Conservation (phyloP, 2,888 invertebrate species). For the Cerastoderma edule region DNA sequence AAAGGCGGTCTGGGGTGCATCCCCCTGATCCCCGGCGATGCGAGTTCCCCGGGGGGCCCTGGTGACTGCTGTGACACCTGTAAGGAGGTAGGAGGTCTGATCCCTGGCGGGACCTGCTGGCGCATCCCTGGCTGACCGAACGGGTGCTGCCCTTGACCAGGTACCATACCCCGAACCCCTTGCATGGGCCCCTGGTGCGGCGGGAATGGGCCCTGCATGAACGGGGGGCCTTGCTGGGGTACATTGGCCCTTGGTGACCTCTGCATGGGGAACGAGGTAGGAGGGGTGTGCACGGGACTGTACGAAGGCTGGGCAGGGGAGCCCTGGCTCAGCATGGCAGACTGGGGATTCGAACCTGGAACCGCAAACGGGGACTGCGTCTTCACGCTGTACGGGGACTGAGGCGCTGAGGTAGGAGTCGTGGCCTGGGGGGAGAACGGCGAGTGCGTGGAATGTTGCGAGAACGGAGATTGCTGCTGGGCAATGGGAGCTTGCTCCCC, state of each 20-base stretch:
- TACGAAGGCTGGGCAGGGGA: constrained; percentile 60
- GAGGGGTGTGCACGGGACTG: constrained; percentile 70
- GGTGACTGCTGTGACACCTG: constrained; percentile 39
- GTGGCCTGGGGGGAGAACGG: constrained; percentile 66
- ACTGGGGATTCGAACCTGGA: constrained; percentile 59
- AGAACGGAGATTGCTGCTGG: constrained; percentile 74
- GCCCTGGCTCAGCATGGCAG: constrained; percentile 55
- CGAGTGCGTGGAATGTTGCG: constrained; percentile 75
- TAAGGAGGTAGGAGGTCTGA: constrained; percentile 58
- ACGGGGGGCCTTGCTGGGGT: constrained; percentile 70
- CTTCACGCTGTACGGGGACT: constrained; percentile 68
- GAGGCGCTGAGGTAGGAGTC: constrained; percentile 67
- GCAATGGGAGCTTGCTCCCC: constrained; percentile 72
- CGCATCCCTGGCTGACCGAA: constrained; percentile 62
- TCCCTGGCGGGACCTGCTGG: constrained; percentile 50
- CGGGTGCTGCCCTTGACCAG: constrained; percentile 23
- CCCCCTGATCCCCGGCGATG: constrained; percentile 52
- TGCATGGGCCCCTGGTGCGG: constrained; percentile 24
- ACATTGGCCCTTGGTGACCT: constrained; percentile 72
- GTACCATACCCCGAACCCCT: background rate
- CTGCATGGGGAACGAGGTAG: constrained; percentile 67
- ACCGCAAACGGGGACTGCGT: constrained; percentile 69
- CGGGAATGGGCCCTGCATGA: constrained; percentile 34
- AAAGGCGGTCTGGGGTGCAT: constrained; percentile 52
- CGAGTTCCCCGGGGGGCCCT: constrained; percentile 47